Evolutionary conservation across 1,140 invertebrate genomes (phyloP).

Genomic region (Oryctes rhinoceros): DNA sequence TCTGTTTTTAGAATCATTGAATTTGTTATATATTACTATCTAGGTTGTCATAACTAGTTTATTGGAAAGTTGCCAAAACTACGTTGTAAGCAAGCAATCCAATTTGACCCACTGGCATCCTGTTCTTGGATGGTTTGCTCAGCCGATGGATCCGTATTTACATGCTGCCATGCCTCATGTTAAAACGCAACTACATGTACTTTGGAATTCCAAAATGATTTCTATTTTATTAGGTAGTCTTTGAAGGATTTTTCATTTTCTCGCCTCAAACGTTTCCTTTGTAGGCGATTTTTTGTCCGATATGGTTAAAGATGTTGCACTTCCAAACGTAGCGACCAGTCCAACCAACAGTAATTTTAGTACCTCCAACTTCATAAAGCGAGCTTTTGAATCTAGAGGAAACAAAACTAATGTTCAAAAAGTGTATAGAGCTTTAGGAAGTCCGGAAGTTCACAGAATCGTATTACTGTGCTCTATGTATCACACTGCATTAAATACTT

Average conservation of each 20-base stretch:
- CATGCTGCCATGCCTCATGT: constrained; percentile 84
- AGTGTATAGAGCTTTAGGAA: constrained; percentile 77
- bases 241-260: background rate
- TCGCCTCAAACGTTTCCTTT: background rate
- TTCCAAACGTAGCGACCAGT: constrained; percentile 49
- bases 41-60: constrained; percentile 82
- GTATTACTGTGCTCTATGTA: constrained; percentile 90
- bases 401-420: constrained; percentile 69
- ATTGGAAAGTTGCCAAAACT: constrained; percentile 84
- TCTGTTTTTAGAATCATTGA: background rate
- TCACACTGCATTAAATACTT: constrained; percentile 86
- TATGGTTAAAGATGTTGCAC: constrained; percentile 62
- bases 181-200: constrained; percentile 81
- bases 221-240: constrained; percentile 60
- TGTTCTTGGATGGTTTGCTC: constrained; percentile 95
- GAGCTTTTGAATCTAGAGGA: constrained; percentile 64
- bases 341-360: constrained; percentile 57
- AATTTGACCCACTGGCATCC: constrained; percentile 97
- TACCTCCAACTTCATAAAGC: constrained; percentile 63
- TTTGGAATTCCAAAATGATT: constrained; percentile 77
- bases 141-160: constrained; percentile 82
- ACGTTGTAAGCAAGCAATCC: constrained; percentile 85
- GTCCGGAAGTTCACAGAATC: constrained; percentile 81
- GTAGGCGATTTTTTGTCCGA: constrained; percentile 63
- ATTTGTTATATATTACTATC: constrained; percentile 42